Evolutionary conservation across 2,113 vertebrate genomes (phyloP), one percentile per base, ranked within the genome.

Genomic region (Anser brachyrhynchus): DNA sequence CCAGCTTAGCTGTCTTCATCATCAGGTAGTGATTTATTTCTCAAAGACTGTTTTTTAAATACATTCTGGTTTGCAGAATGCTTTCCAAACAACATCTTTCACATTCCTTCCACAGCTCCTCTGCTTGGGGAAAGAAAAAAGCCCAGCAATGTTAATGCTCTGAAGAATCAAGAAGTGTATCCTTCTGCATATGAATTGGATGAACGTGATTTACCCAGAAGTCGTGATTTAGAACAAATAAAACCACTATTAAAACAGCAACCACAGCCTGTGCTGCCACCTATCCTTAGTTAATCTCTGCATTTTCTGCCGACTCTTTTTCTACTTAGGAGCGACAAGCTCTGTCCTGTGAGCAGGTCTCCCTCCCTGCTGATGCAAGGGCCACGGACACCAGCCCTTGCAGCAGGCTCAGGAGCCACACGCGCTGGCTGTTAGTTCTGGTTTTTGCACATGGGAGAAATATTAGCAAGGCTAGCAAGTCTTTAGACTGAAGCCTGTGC

Each of bases 1-100:
- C 91, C 93, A 90, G 85, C 61, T 83, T 64, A 91, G 88, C 83
- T 84, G 54, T 57, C 93, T 93, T 93, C 93, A 92, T 96, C 82
- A 90, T 64, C 86, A 95, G 80, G 84, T 95, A 91, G 79, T 58
- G 72, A 97, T 96, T 95, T 96, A 95, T 94, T 97, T 93, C 92
- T 92, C 91, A 78, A 88, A 79, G 39, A 84, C 64, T 90, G 67
- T 61, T 95, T 91, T 95, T 93, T 61, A 94, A 94, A 93, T 87
- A 94, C 87, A 80, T 96, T 93, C 90, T 94, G 84, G 33, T 94
- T 88, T 88, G 81, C 83, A 89, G 84, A 92, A 94, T 41, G 52
- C 89, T 91, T 94, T 94, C 93, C 59, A 87, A 95, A 76, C 80
- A 93, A 35, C 78, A 86, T 69, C 87, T 77, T 71, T 95, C 49